phyloP scores from a whole-genome alignment of 2,888 invertebrate genomes.

The Caenorhabditis parvicauda region DNA sequence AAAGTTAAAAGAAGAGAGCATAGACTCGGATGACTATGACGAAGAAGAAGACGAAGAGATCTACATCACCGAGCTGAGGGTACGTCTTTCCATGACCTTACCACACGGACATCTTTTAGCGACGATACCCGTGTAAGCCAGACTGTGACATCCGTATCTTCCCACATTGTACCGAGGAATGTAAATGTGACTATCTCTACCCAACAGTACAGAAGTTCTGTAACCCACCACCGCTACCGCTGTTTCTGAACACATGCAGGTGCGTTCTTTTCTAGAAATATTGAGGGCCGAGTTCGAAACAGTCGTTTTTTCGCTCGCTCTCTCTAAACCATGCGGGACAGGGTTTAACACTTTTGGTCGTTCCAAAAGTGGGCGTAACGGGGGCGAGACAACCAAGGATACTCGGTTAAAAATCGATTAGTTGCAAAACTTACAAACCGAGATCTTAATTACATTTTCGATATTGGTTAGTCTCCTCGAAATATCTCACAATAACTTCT shows the following conservation, averaged over 20 bases:
- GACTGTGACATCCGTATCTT: conserved; percentile 47
- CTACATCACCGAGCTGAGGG: conserved; percentile 29
- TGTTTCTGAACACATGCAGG: conserved; percentile 55
- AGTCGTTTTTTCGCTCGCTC: no score
- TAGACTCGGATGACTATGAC: conserved; percentile 10
- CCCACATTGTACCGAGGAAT: conserved; percentile 53
- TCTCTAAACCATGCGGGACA: no score
- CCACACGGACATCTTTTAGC: conserved; percentile 16
- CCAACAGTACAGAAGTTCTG: conserved; percentile 54
- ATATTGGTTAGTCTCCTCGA: no score
- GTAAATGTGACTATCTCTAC: conserved; percentile 55
- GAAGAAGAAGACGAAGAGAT: conserved; percentile 26
- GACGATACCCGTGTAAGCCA: conserved; percentile 52
- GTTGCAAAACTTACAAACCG: no score
- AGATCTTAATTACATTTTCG: no score
- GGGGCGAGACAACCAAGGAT: no score
- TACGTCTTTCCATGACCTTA: conserved; percentile 1
- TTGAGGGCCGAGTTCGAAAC: no score
- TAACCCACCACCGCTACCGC: conserved; percentile 54
- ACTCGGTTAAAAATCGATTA: no score
- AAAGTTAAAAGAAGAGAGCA: neutral
- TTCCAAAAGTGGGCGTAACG: no score
- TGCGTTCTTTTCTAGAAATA: conserved; percentile 1
- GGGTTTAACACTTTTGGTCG: no score
- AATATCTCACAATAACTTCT: no score